phyloP scores from a whole-genome alignment of 2,113 vertebrate species.

The Diphyllodes magnificus region DNA sequence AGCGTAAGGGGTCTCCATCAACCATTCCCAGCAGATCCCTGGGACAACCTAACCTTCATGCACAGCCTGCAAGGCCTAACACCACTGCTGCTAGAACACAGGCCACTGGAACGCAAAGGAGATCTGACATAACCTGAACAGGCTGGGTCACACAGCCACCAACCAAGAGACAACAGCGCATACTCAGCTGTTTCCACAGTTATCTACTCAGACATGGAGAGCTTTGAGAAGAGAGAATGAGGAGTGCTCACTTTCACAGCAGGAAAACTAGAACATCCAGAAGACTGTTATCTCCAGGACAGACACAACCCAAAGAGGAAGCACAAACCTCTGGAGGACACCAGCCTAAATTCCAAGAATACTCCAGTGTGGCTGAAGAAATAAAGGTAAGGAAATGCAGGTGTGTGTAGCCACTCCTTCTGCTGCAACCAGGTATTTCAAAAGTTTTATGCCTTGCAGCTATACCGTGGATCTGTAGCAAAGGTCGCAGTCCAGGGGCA shows the following conservation, averaged over 20 bases:
- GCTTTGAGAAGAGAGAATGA: background rate
- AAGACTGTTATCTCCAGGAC: background rate
- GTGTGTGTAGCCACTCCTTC: background rate
- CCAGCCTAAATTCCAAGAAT: background rate
- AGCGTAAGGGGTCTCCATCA: background rate
- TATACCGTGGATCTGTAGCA: accelerated
- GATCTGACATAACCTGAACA: accelerated
- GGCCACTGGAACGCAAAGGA: background rate
- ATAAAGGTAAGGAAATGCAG: background rate
- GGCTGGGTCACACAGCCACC: background rate
- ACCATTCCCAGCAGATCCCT: background rate
- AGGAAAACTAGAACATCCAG: background rate
- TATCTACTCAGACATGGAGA: background rate
- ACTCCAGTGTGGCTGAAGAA: background rate
- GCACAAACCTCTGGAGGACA: background rate
- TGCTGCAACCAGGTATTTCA: background rate
- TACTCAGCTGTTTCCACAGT: background rate
- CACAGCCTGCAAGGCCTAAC: background rate
- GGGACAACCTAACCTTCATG: background rate
- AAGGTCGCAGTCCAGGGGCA: background rate
- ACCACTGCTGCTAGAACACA: accelerated
- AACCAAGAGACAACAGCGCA: background rate
- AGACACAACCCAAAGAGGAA: background rate
- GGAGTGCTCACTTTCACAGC: background rate
- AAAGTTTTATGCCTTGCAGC: background rate